Percentiles rank a stretch among this genome's conserved stretches.
Conservation (phyloP, 2,888 invertebrate genomes). For the Cheilosia soror region DNA sequence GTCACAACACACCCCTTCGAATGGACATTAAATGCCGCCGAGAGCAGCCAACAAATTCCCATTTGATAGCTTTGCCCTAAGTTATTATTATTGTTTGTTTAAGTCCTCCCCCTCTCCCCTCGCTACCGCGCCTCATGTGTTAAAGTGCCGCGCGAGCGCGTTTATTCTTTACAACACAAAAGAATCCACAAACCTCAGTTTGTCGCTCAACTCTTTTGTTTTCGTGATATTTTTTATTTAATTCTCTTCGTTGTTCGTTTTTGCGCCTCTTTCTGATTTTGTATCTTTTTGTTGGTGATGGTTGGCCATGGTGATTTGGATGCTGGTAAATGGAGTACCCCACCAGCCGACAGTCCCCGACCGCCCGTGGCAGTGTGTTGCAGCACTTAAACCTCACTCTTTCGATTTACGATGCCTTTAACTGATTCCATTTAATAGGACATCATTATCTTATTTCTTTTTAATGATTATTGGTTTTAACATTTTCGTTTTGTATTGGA, state of each 20-base stretch:
- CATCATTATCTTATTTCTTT: conserved; percentile 73
- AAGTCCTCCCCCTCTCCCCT: too few species aligned
- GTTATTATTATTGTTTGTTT: conserved; percentile 31
- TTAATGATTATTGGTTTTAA: conserved; percentile 74
- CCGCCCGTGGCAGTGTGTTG: conserved; percentile 38
- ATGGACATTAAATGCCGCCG: neutral
- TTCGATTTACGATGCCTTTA: conserved; percentile 74
- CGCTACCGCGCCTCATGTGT: neutral
- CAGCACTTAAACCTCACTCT: conserved; percentile 63
- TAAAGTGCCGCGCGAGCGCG: conserved; percentile 35
- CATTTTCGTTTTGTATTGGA: conserved; percentile 68
- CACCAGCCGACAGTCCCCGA: neutral
- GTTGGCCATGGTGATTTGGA: conserved; percentile 30
- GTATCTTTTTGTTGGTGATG: conserved; percentile 3
- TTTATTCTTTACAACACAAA: conserved; percentile 41
- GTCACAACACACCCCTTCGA: conserved; percentile 18
- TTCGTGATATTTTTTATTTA: neutral
- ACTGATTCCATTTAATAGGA: conserved; percentile 75
- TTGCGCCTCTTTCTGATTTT: conserved; percentile 5
- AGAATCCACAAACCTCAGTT: conserved; percentile 48
- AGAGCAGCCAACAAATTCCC: neutral
- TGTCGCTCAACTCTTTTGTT: conserved; percentile 52
- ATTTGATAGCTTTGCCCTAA: conserved; percentile 18
- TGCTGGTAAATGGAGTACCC: conserved; percentile 41
- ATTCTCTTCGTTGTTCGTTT: neutral